These are phyloP conservation scores for Emydura subglobosa DNA, from an alignment of 2,113 vertebrate genomes.

Conservation along the genomic window DNA sequence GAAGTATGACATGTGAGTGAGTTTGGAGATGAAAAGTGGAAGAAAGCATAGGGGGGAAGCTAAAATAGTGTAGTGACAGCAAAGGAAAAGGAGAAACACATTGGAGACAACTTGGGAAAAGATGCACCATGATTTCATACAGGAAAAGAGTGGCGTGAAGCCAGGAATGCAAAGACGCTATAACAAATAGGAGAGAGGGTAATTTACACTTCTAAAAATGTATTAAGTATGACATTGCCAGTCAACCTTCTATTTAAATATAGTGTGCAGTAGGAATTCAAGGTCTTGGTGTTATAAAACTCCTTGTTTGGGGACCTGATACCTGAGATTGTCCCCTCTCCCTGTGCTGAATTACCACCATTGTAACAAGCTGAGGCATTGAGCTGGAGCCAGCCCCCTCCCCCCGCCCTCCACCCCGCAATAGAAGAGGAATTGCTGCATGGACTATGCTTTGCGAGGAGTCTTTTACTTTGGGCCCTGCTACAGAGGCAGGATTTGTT, in stretches of 20 bases:
- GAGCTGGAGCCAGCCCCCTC: no score
- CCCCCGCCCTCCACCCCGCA: no score
- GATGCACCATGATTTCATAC: background rate
- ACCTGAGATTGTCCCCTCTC: background rate
- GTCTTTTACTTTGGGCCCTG: background rate
- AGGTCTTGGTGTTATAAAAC: background rate
- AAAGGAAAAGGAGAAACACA: background rate
- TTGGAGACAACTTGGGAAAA: background rate
- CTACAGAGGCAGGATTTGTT: background rate
- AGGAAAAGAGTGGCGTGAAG: background rate
- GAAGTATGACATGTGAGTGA: background rate
- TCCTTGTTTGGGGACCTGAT: fast-evolving
- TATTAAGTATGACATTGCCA: background rate
- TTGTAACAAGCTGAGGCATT: background rate
- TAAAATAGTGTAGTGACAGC: background rate
- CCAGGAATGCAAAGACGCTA: background rate
- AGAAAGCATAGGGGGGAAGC: background rate
- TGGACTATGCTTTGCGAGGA: no score
- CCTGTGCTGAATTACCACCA: background rate
- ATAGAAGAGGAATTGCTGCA: no score
- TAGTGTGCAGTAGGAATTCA: fast-evolving
- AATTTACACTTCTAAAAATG: background rate
- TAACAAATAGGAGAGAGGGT: background rate
- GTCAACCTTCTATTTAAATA: background rate
- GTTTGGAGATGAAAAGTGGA: background rate